Evolutionary conservation across 2,797 vertebrate species (phyloP).

Genomic region (Lacerta agilis): DNA sequence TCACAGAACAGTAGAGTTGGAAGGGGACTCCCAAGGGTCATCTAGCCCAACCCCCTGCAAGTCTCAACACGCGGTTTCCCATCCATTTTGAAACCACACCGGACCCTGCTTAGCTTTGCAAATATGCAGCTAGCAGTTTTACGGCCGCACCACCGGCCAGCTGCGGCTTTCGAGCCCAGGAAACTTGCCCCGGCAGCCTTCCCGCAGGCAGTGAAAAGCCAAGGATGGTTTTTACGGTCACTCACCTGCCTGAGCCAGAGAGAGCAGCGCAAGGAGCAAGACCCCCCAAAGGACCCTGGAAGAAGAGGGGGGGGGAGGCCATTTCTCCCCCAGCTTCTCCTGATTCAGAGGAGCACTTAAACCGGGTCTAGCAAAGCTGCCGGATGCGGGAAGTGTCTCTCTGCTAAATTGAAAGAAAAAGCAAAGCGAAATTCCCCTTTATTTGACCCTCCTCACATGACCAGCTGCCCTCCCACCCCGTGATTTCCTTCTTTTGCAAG

Average conservation of each 20-base stretch:
- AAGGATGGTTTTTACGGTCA: not conserved
- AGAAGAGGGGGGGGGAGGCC: not conserved
- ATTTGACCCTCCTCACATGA: not conserved
- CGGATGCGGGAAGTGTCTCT: too few relatives aligned
- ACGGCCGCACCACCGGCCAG: too few relatives aligned
- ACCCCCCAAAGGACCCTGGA: not conserved
- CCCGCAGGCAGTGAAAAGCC: not conserved
- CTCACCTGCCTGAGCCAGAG: slow-evolving; percentile 7
- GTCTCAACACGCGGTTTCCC: too few relatives aligned
- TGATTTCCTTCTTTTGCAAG: not conserved
- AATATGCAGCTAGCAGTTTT: too few relatives aligned
- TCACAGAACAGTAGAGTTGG: too few relatives aligned
- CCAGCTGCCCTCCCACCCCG: not conserved
- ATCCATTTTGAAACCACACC: too few relatives aligned
- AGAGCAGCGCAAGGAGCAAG: not conserved
- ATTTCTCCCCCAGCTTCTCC: not conserved
- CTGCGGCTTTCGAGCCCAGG: not conserved
- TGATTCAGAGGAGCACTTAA: too few relatives aligned
- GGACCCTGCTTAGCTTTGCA: too few relatives aligned
- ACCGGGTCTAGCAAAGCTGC: too few relatives aligned
- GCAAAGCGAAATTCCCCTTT: not conserved
- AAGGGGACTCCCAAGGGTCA: too few relatives aligned
- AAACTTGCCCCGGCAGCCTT: too few relatives aligned
- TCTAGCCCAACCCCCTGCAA: too few relatives aligned
- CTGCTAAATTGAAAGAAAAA: not conserved